These are phyloP conservation scores for Brenthis daphne DNA, from an alignment of 2,888 invertebrate species.

Conservation along the genomic window DNA sequence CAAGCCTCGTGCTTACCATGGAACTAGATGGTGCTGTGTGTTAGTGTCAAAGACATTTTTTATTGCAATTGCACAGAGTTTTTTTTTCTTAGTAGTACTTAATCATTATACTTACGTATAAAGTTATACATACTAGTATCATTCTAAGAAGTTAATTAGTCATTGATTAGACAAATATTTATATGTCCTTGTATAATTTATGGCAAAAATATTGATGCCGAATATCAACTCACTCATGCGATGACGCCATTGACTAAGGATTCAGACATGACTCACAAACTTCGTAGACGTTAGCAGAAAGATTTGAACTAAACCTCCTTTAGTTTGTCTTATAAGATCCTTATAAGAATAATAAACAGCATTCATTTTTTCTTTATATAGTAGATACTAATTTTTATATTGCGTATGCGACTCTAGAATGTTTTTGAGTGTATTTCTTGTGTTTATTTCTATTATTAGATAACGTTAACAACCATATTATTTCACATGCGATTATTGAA, in stretches of 20 bases:
- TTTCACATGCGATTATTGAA: too few species aligned
- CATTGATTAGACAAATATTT: slow-evolving; percentile 22
- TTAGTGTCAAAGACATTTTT: too few species aligned
- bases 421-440: too few species aligned
- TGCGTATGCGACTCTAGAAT: too few species aligned
- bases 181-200: slow-evolving; percentile 29
- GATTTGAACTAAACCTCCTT: slow-evolving; percentile 23
- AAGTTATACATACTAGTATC: neutral
- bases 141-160: slow-evolving; percentile 24
- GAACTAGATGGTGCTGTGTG: too few species aligned
- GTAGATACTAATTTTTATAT: too few species aligned
- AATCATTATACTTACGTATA: neutral
- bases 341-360: slow-evolving; percentile 7
- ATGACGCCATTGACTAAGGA: slow-evolving; percentile 69
- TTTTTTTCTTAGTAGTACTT: neutral
- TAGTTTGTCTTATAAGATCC: neutral
- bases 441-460: neutral
- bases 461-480: too few species aligned
- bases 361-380: too few species aligned
- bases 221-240: slow-evolving; percentile 48
- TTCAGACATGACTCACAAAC: slow-evolving; percentile 64
- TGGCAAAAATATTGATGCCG: slow-evolving; percentile 16
- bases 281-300: slow-evolving; percentile 41
- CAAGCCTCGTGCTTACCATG: too few species aligned
- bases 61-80: neutral